Evolutionary conservation across 2,888 invertebrate species (phyloP).

Genomic region (Hirtodrosophila alboralis): DNA sequence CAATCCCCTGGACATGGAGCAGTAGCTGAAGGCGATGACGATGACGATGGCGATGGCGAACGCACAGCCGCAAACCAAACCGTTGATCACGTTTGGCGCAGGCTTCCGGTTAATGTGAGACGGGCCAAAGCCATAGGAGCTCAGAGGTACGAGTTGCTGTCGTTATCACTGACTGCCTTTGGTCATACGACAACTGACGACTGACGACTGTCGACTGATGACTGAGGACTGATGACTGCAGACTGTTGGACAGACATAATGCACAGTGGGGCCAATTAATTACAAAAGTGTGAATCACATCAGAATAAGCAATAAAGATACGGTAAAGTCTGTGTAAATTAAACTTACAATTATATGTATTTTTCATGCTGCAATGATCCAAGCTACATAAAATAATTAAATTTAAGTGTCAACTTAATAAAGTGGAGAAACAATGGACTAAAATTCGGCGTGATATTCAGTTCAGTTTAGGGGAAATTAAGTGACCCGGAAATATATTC

Average conservation of each 20-base stretch:
- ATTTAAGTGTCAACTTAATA: too few species aligned
- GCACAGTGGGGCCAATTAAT: background rate
- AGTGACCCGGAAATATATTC: too few species aligned
- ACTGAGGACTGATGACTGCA: conserved; percentile 32
- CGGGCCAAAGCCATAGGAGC: conserved; percentile 54
- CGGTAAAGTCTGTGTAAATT: too few species aligned
- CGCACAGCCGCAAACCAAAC: conserved; percentile 80
- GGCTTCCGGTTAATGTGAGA: conserved; percentile 82
- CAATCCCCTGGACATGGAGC: conserved; percentile 60
- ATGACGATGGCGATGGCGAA: conserved; percentile 48
- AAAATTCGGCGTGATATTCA: too few species aligned
- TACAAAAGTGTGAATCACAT: too few species aligned
- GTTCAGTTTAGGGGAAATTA: too few species aligned
- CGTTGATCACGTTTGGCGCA: conserved; percentile 83
- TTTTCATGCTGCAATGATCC: too few species aligned
- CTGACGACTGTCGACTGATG: conserved; percentile 27
- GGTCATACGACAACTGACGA: conserved; percentile 50
- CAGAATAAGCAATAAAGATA: too few species aligned
- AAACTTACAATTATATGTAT: too few species aligned
- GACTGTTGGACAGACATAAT: conserved; percentile 4
- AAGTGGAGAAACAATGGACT: too few species aligned
- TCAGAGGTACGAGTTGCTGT: conserved; percentile 26
- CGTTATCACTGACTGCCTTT: conserved; percentile 62
- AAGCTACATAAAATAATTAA: too few species aligned
- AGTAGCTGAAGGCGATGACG: conserved; percentile 53